These are phyloP conservation scores for Oryzias melastigma DNA, from an alignment of 2,113 vertebrate species.

Conservation along the genomic window DNA sequence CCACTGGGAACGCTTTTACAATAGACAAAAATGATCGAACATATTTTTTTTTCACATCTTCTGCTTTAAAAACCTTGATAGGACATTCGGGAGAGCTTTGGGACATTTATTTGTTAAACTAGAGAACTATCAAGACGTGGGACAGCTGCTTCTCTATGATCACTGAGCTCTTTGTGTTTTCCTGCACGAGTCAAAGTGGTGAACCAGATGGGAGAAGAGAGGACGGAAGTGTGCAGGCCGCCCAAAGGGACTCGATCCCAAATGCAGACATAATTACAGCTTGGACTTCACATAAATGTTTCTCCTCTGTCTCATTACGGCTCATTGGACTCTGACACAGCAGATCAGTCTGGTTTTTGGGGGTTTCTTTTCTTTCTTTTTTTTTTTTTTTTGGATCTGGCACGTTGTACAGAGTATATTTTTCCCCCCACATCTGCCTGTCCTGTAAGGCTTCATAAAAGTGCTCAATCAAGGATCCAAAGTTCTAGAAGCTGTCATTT, in stretches of 20 bases:
- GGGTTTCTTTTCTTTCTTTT: background rate
- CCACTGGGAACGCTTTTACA: too few species aligned
- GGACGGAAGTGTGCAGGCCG: background rate
- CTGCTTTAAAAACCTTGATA: too few species aligned
- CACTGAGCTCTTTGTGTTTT: background rate
- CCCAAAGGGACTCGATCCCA: constrained; percentile 23
- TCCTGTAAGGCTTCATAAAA: too few species aligned
- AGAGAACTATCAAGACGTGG: background rate
- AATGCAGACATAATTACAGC: constrained; percentile 33
- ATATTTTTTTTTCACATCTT: too few species aligned
- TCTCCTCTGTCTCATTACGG: constrained; percentile 26
- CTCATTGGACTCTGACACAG: background rate
- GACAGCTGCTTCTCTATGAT: background rate
- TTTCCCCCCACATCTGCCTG: too few species aligned
- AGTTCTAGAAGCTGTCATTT: too few species aligned
- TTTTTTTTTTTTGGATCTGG: background rate
- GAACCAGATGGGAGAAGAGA: background rate
- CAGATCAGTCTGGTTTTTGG: background rate
- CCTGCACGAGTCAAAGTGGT: background rate
- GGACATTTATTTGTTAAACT: background rate
- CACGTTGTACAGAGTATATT: background rate
- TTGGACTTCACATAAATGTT: constrained; percentile 20
- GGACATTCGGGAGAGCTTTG: too few species aligned
- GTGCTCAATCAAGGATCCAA: too few species aligned
- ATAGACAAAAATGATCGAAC: too few species aligned